Conservation (phyloP, 1,140 invertebrate genomes). For the Cotesia typhae region DNA sequence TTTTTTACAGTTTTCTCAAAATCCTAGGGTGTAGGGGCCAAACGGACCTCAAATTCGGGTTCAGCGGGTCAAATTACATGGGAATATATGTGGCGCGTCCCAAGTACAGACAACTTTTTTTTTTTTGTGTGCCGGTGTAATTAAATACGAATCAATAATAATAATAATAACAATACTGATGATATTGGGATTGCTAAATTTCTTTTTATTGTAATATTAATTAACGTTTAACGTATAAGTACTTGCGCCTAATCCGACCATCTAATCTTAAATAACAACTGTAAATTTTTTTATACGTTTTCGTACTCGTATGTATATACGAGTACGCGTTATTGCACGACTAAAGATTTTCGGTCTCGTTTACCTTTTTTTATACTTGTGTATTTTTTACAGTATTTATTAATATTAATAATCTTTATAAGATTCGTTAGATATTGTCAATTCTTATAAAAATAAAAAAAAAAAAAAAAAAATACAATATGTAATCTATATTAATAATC, state of each 20-base stretch:
- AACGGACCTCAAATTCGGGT: too few relatives aligned
- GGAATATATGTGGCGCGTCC: too few relatives aligned
- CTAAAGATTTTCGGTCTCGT: conserved; percentile 2
- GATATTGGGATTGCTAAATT: conserved; percentile 1
- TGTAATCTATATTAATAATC: conserved; percentile 9
- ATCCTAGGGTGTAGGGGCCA: too few relatives aligned
- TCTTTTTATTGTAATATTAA: conserved; percentile 10
- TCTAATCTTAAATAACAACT: conserved; percentile 18
- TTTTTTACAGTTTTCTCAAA: too few relatives aligned
- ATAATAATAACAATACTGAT: not conserved
- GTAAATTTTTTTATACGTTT: conserved; percentile 34
- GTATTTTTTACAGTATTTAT: conserved; percentile 37
- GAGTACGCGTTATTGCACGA: conserved; percentile 26
- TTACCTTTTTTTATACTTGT: conserved; percentile 25
- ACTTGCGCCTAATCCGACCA: conserved; percentile 4
- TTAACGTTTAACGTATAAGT: not conserved
- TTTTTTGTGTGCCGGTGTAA: too few relatives aligned
- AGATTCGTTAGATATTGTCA: conserved; percentile 2
- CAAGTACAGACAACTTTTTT: too few relatives aligned
- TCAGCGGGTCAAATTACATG: too few relatives aligned
- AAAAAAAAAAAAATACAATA: not conserved
- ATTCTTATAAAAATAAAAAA: conserved; percentile 1
- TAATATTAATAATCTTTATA: conserved; percentile 22
- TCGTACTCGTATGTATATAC: conserved; percentile 21
- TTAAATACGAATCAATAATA: not conserved